These are phyloP conservation scores for Dicentrarchus labrax DNA, from an alignment of 2,113 vertebrate genomes.

Conservation along the genomic window DNA sequence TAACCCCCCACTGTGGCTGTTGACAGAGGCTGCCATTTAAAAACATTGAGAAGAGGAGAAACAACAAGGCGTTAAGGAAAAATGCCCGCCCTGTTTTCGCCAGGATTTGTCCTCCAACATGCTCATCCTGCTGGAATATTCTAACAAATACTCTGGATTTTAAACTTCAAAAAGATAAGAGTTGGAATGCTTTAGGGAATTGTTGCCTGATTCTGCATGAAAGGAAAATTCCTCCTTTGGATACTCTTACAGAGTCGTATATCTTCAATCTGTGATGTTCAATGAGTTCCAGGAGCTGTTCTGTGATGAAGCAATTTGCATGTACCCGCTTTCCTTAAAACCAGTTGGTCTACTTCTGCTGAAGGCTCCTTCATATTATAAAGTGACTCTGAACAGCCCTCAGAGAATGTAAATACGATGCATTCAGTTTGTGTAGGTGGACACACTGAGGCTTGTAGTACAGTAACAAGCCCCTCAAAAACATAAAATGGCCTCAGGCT, in stretches of 20 bases:
- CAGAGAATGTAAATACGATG: constrained; percentile 33
- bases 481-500: constrained; percentile 36
- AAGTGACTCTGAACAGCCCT: constrained; percentile 10
- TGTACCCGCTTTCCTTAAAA: constrained; percentile 22
- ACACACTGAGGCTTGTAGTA: constrained; percentile 5
- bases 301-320: constrained; percentile 11
- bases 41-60: constrained; percentile 57
- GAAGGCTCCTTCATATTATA: constrained; percentile 22
- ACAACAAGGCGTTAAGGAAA: constrained; percentile 43
- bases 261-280: constrained; percentile 33
- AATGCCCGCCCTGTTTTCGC: constrained; percentile 30
- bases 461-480: constrained; percentile 22
- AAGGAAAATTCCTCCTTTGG: constrained; percentile 26
- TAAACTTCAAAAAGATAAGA: not conserved
- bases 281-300: constrained; percentile 33
- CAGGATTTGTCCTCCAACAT: not conserved
- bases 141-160: constrained; percentile 14
- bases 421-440: constrained; percentile 35
- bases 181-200: not conserved
- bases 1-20: constrained; percentile 59
- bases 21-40: constrained; percentile 72
- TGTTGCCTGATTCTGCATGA: constrained; percentile 27
- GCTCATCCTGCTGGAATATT: constrained; percentile 16
- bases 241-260: constrained; percentile 17
- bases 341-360: constrained; percentile 34